Conservation (phyloP, 2,113 vertebrate species). For the Garra rufa region DNA sequence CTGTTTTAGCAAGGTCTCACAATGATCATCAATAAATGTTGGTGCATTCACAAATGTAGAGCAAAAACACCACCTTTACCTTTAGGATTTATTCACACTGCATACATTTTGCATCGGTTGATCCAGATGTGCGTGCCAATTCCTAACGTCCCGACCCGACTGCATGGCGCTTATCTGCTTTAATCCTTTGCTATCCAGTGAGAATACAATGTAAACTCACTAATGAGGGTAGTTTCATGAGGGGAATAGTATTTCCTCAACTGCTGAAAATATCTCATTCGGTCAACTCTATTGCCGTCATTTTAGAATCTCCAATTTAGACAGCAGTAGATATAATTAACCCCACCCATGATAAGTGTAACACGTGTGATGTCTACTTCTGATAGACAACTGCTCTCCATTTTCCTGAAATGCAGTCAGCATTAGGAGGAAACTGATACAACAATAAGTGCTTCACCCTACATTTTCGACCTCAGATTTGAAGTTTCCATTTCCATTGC, state of each 20-base stretch:
- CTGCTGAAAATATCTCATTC: constrained; percentile 41
- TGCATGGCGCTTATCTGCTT: constrained; percentile 24
- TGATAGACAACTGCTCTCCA: constrained; percentile 42
- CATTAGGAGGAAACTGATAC: constrained; percentile 38
- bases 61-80: neutral
- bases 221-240: constrained; percentile 35
- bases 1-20: neutral
- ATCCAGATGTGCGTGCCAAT: constrained; percentile 10
- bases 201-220: constrained; percentile 45
- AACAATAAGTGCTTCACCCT: constrained; percentile 29
- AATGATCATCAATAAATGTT: neutral
- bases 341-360: constrained; percentile 62
- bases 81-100: neutral
- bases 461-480: constrained; percentile 33
- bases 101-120: constrained; percentile 16
- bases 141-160: neutral
- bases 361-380: constrained; percentile 32
- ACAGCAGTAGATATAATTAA: constrained; percentile 53
- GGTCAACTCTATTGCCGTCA: constrained; percentile 32
- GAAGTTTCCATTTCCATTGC: constrained; percentile 14
- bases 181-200: constrained; percentile 19
- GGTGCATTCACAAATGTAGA: neutral
- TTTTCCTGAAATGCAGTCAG: constrained; percentile 57
- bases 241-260: constrained; percentile 48
- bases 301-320: constrained; percentile 38